phyloP scores from a whole-genome alignment of 1,140 invertebrate species.

The Acromyrmex heyeri region DNA sequence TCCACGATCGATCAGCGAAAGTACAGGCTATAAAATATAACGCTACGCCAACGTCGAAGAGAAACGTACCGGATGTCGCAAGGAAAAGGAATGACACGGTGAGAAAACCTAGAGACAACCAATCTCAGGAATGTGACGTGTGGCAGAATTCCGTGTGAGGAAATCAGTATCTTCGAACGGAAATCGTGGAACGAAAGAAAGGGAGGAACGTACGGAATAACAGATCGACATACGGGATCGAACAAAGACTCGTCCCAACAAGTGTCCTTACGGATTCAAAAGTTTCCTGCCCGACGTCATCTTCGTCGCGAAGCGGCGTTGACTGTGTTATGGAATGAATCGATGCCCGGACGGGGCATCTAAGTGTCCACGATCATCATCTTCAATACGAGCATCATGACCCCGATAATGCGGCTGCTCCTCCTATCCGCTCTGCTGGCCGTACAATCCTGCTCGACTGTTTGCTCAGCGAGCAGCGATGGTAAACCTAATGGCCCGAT shows the following conservation, averaged over 20 bases:
- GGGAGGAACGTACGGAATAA: slow-evolving; percentile 22
- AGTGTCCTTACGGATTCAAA: slow-evolving; percentile 67
- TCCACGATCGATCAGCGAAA: slow-evolving; percentile 31
- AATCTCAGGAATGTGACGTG: slow-evolving; percentile 64
- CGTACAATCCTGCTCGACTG: slow-evolving; percentile 35
- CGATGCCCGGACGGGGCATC: slow-evolving; percentile 56
- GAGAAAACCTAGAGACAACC: slow-evolving; percentile 15
- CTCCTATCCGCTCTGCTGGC: slow-evolving; percentile 37
- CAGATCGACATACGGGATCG: neutral
- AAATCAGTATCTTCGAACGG: neutral
- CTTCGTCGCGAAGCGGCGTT: slow-evolving; percentile 1
- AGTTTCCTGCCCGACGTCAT: neutral
- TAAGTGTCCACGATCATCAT: slow-evolving; percentile 55
- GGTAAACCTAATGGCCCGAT: slow-evolving; percentile 83
- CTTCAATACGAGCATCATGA: slow-evolving; percentile 62
- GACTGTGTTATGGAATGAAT: slow-evolving; percentile 74
- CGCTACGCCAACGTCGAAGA: neutral
- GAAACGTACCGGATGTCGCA: slow-evolving; percentile 54
- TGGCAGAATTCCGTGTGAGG: neutral
- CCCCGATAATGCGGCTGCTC: slow-evolving; percentile 58
- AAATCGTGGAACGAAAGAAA: neutral
- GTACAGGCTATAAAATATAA: slow-evolving; percentile 62
- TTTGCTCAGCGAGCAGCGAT: slow-evolving; percentile 72
- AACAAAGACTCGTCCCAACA: slow-evolving; percentile 36
- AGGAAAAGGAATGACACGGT: slow-evolving; percentile 8